Conservation (phyloP, 2,888 invertebrate species). For the Octodonta nipae region DNA sequence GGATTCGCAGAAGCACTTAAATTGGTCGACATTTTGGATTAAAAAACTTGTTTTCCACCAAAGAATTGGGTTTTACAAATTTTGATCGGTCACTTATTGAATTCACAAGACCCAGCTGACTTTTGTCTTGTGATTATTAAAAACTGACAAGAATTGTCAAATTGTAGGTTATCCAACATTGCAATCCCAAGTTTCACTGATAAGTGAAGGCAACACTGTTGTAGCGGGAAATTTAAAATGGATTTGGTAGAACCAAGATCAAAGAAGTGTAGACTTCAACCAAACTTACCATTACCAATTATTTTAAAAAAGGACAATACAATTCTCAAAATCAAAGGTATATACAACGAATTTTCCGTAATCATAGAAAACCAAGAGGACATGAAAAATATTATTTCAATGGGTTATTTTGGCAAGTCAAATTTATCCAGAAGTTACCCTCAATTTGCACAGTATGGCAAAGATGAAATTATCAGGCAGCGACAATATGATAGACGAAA, state of each 20-base stretch:
- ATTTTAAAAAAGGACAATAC: constrained; percentile 35
- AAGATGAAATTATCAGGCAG: constrained; percentile 41
- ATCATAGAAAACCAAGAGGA: constrained; percentile 46
- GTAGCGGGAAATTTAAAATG: too few relatives aligned
- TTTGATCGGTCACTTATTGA: too few relatives aligned
- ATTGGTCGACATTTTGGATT: constrained; percentile 7
- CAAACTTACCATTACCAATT: constrained; percentile 33
- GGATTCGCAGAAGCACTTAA: constrained; percentile 24
- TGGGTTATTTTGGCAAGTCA: constrained; percentile 69
- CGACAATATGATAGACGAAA: constrained; percentile 47
- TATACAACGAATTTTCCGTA: constrained; percentile 55
- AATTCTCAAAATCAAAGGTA: constrained; percentile 44
- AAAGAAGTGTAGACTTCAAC: constrained; percentile 27
- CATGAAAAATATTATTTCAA: constrained; percentile 48
- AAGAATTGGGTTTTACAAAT: too few relatives aligned
- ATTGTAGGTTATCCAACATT: too few relatives aligned
- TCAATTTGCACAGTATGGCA: constrained; percentile 27
- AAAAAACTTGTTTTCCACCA: too few relatives aligned
- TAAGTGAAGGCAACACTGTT: too few relatives aligned
- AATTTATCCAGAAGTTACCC: constrained; percentile 31
- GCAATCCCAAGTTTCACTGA: too few relatives aligned
- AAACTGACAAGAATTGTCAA: too few relatives aligned
- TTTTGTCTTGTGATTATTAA: too few relatives aligned
- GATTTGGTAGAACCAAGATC: constrained; percentile 16
- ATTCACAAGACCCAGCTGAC: too few relatives aligned